A percentile compares a stretch with the other conserved stretches of the same genome.
phyloP scores from a whole-genome alignment of 2,797 vertebrate genomes.

The Tragelaphus eurycerus region DNA sequence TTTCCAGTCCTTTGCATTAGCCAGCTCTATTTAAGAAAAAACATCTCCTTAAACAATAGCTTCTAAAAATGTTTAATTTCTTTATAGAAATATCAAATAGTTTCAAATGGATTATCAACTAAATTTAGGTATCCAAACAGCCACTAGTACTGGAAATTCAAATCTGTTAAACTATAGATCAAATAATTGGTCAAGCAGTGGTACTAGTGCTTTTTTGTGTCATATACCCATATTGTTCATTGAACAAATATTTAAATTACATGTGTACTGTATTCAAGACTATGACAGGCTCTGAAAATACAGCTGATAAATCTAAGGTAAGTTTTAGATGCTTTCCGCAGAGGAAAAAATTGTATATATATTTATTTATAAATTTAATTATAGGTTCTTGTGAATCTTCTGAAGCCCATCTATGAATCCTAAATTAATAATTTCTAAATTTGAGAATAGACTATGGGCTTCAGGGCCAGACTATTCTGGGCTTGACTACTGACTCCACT shows the following conservation, averaged over 20 bases:
- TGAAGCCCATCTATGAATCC: background rate
- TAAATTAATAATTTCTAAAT: background rate
- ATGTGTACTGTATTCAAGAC: background rate
- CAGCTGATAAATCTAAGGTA: background rate
- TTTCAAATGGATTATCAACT: constrained; percentile 17
- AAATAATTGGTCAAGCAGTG: background rate
- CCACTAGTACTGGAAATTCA: background rate
- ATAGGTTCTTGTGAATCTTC: background rate
- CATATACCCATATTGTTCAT: background rate
- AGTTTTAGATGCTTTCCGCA: background rate
- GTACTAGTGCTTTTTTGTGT: background rate
- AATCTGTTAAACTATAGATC: background rate
- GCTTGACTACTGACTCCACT: background rate
- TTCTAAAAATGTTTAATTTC: background rate
- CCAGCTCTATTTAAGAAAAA: constrained; percentile 21
- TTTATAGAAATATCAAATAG: background rate
- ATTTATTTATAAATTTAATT: background rate
- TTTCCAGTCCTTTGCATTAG: background rate
- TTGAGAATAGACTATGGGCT: background rate
- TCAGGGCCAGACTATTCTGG: background rate
- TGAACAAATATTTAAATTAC: background rate
- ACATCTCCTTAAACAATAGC: background rate
- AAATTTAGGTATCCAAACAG: constrained; percentile 23
- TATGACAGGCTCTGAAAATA: background rate
- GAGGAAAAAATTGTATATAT: background rate